phyloP scores from a whole-genome alignment of 2,888 invertebrate genomes.

The Limnephilus rhombicus region DNA sequence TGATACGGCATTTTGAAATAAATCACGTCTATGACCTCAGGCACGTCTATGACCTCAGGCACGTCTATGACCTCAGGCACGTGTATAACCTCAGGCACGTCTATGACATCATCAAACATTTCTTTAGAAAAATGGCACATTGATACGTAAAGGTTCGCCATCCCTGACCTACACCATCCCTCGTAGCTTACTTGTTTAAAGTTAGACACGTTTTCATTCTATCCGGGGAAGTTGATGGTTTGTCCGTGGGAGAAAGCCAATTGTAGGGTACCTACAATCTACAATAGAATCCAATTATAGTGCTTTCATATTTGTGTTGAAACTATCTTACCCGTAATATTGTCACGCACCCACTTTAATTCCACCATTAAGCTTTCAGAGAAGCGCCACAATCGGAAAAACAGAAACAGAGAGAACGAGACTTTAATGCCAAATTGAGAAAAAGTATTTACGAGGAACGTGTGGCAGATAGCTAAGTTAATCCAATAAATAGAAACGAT shows the following conservation, averaged over 20 bases:
- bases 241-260: background rate
- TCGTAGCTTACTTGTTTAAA: background rate
- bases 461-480: background rate
- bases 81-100: too few species aligned
- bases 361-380: background rate
- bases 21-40: too few species aligned
- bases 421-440: background rate
- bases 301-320: background rate
- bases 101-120: too few species aligned
- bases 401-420: background rate
- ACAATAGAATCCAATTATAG: background rate
- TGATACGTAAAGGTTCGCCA: too few species aligned
- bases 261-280: too few species aligned
- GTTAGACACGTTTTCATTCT: background rate
- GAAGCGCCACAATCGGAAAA: background rate
- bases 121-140: too few species aligned
- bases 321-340: background rate
- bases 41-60: too few species aligned
- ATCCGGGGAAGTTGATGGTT: background rate
- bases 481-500: background rate
- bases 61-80: too few species aligned
- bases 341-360: slow-evolving; percentile 14
- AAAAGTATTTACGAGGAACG: slow-evolving; percentile 8
- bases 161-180: background rate
- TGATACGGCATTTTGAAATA: too few species aligned